Evolutionary conservation across 2,888 invertebrate genomes (phyloP).

Genomic region (Cheilosia pagana): DNA sequence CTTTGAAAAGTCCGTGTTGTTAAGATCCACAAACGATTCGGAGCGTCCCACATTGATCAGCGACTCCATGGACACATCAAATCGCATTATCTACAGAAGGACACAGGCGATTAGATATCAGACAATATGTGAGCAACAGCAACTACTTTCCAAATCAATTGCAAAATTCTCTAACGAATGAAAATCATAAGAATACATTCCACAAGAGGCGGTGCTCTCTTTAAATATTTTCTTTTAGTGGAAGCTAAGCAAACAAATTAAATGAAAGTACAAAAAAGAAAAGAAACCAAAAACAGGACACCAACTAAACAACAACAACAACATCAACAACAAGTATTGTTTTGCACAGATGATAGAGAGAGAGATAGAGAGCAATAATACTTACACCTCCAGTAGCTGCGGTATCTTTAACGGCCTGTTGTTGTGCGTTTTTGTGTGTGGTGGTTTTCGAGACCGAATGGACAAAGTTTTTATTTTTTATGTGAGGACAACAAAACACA

Average conservation of each 20-base stretch:
- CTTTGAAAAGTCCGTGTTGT: slow-evolving; percentile 85
- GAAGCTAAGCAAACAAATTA: slow-evolving; percentile 51
- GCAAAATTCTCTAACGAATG: slow-evolving; percentile 51
- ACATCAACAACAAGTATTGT: slow-evolving; percentile 58
- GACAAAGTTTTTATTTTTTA: slow-evolving; percentile 37
- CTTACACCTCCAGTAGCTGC: slow-evolving; percentile 88
- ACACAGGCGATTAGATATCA: slow-evolving; percentile 1
- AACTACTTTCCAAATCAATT: slow-evolving; percentile 67
- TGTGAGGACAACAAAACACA: slow-evolving; percentile 79
- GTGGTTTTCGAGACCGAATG: slow-evolving; percentile 50
- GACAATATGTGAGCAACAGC: neutral
- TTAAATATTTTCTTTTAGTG: slow-evolving; percentile 38
- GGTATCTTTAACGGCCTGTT: slow-evolving; percentile 89
- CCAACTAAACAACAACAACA: slow-evolving; percentile 48
- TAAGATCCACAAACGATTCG: slow-evolving; percentile 93
- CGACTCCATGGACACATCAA: slow-evolving; percentile 92
- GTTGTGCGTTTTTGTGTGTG: slow-evolving; percentile 65
- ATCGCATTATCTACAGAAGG: slow-evolving; percentile 88
- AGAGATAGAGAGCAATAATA: slow-evolving; percentile 78
- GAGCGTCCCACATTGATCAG: slow-evolving; percentile 90
- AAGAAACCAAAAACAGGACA: slow-evolving; percentile 50
- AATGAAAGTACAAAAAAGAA: slow-evolving; percentile 16
- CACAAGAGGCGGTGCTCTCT: slow-evolving; percentile 50
- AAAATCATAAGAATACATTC: slow-evolving; percentile 64
- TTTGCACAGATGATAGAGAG: slow-evolving; percentile 61